Conservation (phyloP, 2,888 invertebrate species). For the Reticulitermes lucifugus region DNA sequence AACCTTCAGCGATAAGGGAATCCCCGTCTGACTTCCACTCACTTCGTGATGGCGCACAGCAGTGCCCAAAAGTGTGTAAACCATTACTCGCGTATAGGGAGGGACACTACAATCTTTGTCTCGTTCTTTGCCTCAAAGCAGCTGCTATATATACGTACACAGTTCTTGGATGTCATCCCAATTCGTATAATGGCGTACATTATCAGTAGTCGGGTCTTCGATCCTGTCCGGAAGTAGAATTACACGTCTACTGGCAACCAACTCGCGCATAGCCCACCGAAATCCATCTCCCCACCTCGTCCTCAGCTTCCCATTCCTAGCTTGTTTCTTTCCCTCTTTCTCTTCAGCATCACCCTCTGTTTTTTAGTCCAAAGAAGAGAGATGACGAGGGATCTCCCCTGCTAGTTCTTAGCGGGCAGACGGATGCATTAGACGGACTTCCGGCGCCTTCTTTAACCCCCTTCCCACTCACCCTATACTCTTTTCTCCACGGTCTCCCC, state of each 20-base stretch:
- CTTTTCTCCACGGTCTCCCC: background rate
- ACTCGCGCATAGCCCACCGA: background rate
- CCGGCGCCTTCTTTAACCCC: conserved; percentile 52
- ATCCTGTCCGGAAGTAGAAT: conserved; percentile 47
- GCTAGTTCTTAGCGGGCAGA: conserved; percentile 51
- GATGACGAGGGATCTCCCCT: conserved; percentile 36
- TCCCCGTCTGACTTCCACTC: background rate
- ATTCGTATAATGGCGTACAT: conserved; percentile 47
- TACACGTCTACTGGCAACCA: conserved; percentile 46
- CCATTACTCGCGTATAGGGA: background rate
- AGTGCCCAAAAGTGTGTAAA: background rate
- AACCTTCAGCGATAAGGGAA: background rate
- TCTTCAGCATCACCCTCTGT: conserved; percentile 36
- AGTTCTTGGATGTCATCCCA: conserved; percentile 41
- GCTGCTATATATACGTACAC: background rate
- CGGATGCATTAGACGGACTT: conserved; percentile 55
- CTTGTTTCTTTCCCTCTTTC: conserved; percentile 41
- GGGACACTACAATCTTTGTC: background rate
- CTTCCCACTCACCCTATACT: conserved; percentile 24
- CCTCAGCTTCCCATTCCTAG: background rate
- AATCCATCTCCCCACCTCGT: background rate
- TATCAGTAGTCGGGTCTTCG: conserved; percentile 34
- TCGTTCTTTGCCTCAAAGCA: background rate
- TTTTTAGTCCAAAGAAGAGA: conserved; percentile 40
- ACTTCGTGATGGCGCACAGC: background rate